A percentile compares a stretch with the other conserved stretches of the same genome.
phyloP scores from a whole-genome alignment of 2,113 vertebrate genomes.

The Bubo bubo region DNA sequence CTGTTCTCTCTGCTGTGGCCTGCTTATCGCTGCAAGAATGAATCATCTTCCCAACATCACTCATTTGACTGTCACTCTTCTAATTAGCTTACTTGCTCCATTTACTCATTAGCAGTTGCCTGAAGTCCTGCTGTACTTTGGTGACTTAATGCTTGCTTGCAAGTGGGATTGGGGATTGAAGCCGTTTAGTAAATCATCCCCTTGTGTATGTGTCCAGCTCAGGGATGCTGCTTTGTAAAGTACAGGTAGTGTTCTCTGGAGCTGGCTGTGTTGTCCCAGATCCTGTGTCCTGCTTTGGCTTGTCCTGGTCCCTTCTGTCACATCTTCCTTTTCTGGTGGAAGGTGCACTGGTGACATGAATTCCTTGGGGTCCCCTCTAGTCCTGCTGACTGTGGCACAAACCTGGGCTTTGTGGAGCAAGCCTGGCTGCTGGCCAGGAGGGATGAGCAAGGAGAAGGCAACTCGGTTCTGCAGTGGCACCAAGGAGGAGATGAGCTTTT shows the following conservation, averaged over 20 bases:
- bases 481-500: background rate
- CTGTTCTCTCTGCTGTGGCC: background rate
- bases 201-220: background rate
- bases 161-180: background rate
- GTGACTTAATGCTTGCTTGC: background rate
- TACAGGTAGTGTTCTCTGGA: background rate
- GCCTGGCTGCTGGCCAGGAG: background rate
- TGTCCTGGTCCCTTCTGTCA: background rate
- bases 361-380: background rate
- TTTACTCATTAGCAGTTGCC: conserved; percentile 59
- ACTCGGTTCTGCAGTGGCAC: background rate
- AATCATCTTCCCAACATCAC: conserved; percentile 42
- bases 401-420: background rate
- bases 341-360: background rate
- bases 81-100: conserved; percentile 78
- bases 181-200: background rate
- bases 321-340: background rate
- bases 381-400: background rate
- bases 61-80: conserved; percentile 67
- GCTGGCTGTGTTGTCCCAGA: background rate
- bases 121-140: conserved; percentile 63
- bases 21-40: conserved; percentile 33
- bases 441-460: background rate
- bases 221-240: background rate
- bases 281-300: background rate